These are phyloP conservation scores for Wasmannia auropunctata DNA, from an alignment of 1,140 invertebrate species.

Conservation along the genomic window DNA sequence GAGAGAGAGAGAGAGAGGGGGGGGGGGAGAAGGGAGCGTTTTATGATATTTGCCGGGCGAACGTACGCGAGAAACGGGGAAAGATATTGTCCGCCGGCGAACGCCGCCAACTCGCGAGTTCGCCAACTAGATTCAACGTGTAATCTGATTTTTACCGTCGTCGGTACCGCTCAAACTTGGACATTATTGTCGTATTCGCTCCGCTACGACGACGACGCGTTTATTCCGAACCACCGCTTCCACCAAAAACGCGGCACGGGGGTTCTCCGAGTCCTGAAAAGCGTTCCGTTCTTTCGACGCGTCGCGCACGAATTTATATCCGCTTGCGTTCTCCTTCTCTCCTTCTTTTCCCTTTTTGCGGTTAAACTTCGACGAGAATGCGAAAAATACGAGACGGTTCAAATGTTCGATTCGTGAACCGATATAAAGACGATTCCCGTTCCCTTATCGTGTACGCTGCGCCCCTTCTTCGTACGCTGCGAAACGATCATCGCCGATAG, in stretches of 20 bases:
- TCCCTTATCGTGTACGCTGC: background rate
- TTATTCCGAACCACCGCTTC: constrained; percentile 22
- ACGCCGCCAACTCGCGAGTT: constrained; percentile 42
- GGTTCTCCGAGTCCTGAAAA: background rate
- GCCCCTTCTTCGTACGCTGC: background rate
- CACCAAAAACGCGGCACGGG: constrained; percentile 15
- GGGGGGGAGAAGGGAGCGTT: no score
- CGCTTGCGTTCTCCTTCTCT: background rate
- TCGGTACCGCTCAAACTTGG: constrained; percentile 32
- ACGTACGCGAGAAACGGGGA: background rate
- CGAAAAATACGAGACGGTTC: constrained; percentile 15
- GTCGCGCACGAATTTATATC: constrained; percentile 12
- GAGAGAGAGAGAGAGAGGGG: no score
- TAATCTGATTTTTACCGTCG: constrained; percentile 55
- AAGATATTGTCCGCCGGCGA: constrained; percentile 34
- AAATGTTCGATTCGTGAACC: constrained; percentile 1
- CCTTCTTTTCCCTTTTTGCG: background rate
- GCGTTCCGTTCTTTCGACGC: background rate
- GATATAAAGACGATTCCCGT: background rate
- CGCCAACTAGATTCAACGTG: constrained; percentile 33
- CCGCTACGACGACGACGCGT: constrained; percentile 15
- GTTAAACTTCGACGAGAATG: constrained; percentile 32
- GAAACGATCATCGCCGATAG: constrained; percentile 30
- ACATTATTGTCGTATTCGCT: constrained; percentile 32
- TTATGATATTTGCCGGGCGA: constrained; percentile 39